phyloP scores from a whole-genome alignment of 2,113 vertebrate species.

The Rynchops niger region DNA sequence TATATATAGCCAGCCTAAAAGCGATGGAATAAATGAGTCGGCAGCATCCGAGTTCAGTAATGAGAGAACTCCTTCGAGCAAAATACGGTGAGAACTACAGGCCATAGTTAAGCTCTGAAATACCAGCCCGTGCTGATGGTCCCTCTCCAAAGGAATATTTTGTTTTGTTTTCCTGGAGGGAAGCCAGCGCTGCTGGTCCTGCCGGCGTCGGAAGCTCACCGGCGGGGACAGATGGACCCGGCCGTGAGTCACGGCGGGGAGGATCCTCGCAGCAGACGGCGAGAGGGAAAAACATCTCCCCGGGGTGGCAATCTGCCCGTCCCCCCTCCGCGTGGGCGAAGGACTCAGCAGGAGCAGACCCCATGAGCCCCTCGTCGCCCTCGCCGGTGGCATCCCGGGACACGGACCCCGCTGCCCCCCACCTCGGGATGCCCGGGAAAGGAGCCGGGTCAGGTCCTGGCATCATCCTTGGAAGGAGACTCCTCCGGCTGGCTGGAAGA shows the following conservation, averaged over 20 bases:
- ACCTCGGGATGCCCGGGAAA: accelerated
- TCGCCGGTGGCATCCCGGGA: not conserved
- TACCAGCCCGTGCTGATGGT: accelerated
- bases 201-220: not conserved
- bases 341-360: not conserved
- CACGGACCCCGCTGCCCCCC: not conserved
- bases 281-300: not conserved
- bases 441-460: accelerated
- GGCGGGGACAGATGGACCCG: not conserved
- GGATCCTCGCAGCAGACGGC: not conserved
- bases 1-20: not conserved
- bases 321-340: not conserved
- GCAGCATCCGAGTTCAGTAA: not conserved
- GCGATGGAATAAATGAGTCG: not conserved
- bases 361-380: accelerated
- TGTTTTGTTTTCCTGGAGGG: not conserved
- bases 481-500: accelerated
- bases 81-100: not conserved
- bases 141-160: not conserved
- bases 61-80: not conserved
- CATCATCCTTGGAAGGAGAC: accelerated
- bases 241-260: not conserved
- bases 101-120: not conserved
- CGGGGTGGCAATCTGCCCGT: accelerated
- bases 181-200: not conserved